Evolutionary conservation across 2,113 vertebrate genomes (phyloP).

Genomic region (Fregetta grallaria): DNA sequence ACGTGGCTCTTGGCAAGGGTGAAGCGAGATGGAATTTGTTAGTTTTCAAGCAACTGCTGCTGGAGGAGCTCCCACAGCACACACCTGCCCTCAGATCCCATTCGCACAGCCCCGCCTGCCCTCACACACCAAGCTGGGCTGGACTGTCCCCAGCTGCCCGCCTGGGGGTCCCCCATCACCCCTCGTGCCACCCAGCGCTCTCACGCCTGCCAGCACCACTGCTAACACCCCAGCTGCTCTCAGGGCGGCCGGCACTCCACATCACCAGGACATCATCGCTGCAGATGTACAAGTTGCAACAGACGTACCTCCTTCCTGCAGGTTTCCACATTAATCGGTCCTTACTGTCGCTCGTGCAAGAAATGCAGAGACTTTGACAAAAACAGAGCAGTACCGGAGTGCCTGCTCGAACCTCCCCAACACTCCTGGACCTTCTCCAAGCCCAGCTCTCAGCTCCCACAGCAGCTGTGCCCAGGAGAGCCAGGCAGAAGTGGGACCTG

Average conservation of each 20-base stretch:
- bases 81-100: rapidly evolving
- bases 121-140: neutral
- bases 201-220: neutral
- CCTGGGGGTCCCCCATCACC: neutral
- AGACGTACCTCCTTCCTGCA: neutral
- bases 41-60: neutral
- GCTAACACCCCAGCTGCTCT: neutral
- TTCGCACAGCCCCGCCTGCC: rapidly evolving
- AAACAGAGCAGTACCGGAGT: neutral
- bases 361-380: neutral
- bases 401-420: neutral
- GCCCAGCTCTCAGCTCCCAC: neutral
- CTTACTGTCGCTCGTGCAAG: neutral
- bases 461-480: neutral
- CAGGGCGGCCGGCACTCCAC: neutral
- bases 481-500: neutral
- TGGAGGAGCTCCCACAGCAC: neutral
- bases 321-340: neutral
- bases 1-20: neutral
- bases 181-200: neutral
- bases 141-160: neutral
- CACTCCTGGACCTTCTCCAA: neutral
- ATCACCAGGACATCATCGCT: neutral
- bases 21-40: neutral
- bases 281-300: neutral